Percentiles rank a stretch among this genome's conserved stretches.
phyloP scores from a whole-genome alignment of 2,888 invertebrate genomes.

The Deroplatys truncata region DNA sequence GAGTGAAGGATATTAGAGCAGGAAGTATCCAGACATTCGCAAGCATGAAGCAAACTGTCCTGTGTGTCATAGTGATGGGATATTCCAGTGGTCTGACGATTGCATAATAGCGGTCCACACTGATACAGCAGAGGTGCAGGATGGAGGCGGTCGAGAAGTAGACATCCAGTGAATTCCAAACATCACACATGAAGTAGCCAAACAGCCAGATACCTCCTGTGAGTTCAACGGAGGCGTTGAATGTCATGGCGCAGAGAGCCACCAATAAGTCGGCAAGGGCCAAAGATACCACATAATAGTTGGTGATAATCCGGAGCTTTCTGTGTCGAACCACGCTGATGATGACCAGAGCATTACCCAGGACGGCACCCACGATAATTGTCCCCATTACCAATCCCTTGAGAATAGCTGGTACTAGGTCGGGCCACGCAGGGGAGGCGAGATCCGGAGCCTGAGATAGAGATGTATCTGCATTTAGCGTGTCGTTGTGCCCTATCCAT shows the following conservation, averaged over 20 bases:
- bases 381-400: slow-evolving; percentile 77
- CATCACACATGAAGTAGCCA: slow-evolving; percentile 85
- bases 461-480: background rate
- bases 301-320: slow-evolving; percentile 82
- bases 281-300: slow-evolving; percentile 92
- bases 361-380: slow-evolving; percentile 83
- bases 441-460: background rate
- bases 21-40: slow-evolving; percentile 90
- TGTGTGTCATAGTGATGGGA: slow-evolving; percentile 87
- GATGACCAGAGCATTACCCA: slow-evolving; percentile 90
- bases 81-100: slow-evolving; percentile 93
- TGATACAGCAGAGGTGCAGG: slow-evolving; percentile 87
- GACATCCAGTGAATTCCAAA: slow-evolving; percentile 92
- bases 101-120: slow-evolving; percentile 73
- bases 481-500: background rate
- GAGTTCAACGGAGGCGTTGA: slow-evolving; percentile 83
- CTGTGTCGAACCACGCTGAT: slow-evolving; percentile 77
- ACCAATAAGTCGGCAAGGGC: slow-evolving; percentile 93
- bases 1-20: slow-evolving; percentile 86
- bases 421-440: background rate
- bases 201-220: slow-evolving; percentile 84
- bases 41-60: slow-evolving; percentile 75
- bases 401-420: slow-evolving; percentile 10
- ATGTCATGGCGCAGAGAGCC: slow-evolving; percentile 87
- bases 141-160: slow-evolving; percentile 91